Conservation (phyloP, 1,140 invertebrate species). For the Rhynchophorus ferrugineus region DNA sequence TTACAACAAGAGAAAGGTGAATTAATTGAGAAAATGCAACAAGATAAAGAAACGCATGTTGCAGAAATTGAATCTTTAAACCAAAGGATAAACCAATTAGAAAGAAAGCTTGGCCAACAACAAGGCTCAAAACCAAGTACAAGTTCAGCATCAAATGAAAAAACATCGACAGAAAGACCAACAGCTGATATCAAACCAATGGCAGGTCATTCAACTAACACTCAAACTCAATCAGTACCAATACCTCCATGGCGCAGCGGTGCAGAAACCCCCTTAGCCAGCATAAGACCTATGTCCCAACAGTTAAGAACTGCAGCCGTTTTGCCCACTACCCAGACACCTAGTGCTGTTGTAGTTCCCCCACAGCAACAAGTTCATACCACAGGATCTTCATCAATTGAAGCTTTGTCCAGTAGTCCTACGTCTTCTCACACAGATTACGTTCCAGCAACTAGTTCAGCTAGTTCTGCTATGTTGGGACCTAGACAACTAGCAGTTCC, state of each 20-base stretch:
- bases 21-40: conserved; percentile 52
- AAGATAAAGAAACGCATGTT: conserved; percentile 52
- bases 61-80: conserved; percentile 66
- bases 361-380: conserved; percentile 54
- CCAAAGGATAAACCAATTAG: conserved; percentile 65
- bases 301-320: conserved; percentile 68
- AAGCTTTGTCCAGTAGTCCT: conserved; percentile 49
- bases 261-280: conserved; percentile 76
- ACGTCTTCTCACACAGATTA: conserved; percentile 59
- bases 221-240: conserved; percentile 46
- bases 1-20: conserved; percentile 62
- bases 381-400: conserved; percentile 49
- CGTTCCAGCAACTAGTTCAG: conserved; percentile 61
- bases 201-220: conserved; percentile 53
- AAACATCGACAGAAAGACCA: conserved; percentile 67
- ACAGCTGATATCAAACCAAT: conserved; percentile 92
- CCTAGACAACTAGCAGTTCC: conserved; percentile 44
- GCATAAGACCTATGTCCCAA: conserved; percentile 83
- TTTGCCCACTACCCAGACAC: conserved; percentile 56
- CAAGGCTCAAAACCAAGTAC: conserved; percentile 60
- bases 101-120: conserved; percentile 67
- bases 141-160: conserved; percentile 55
- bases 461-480: conserved; percentile 42
- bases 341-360: conserved; percentile 48
- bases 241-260: conserved; percentile 52